Evolutionary conservation across 2,888 invertebrate genomes (phyloP).

Genomic region (Tachina fera): DNA sequence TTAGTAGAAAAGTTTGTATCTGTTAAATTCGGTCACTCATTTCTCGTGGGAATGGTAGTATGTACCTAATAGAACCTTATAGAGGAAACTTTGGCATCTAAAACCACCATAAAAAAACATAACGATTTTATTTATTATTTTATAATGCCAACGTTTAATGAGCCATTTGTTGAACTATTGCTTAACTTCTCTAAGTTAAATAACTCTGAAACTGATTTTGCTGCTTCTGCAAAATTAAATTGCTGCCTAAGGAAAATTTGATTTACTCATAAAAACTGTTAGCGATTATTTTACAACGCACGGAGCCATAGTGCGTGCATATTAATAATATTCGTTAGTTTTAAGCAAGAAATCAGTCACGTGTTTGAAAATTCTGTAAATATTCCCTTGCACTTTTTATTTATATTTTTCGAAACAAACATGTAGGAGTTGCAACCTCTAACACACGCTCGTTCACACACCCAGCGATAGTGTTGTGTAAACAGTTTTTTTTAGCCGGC

Average conservation of each 20-base stretch:
- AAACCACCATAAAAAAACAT: too few species aligned
- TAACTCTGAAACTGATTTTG: too few species aligned
- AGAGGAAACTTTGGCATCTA: too few species aligned
- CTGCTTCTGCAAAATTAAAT: too few species aligned
- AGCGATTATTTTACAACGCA: background rate
- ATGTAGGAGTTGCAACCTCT: slow-evolving; percentile 48
- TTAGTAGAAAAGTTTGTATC: too few species aligned
- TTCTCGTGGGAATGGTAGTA: too few species aligned
- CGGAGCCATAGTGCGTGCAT: slow-evolving; percentile 22
- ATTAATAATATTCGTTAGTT: background rate
- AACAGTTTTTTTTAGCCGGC: slow-evolving; percentile 40
- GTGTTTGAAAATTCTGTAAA: slow-evolving; percentile 42
- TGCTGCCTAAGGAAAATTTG: background rate
- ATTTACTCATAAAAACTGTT: background rate
- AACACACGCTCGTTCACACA: background rate
- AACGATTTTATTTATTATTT: too few species aligned
- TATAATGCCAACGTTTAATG: too few species aligned
- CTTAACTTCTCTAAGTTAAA: too few species aligned
- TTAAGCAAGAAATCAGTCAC: slow-evolving; percentile 47
- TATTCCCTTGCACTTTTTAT: background rate
- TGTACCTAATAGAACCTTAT: too few species aligned
- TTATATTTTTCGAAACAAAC: slow-evolving; percentile 23
- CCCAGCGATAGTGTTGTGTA: background rate
- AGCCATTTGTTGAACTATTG: too few species aligned
- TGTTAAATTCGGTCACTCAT: too few species aligned